Conservation (phyloP, 2,888 invertebrate species). For the Pachydiplax longipennis region DNA sequence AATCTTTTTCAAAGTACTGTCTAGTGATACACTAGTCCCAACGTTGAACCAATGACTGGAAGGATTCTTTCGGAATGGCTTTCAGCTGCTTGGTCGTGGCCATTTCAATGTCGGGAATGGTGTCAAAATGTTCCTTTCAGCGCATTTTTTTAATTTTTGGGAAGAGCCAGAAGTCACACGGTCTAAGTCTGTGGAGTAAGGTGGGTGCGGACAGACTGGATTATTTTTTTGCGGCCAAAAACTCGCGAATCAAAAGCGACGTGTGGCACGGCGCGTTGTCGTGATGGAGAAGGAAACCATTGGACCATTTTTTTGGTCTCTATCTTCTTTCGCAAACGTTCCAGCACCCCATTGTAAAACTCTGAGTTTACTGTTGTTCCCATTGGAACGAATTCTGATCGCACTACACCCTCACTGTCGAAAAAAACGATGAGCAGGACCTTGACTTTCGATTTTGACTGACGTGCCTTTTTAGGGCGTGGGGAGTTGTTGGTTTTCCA, state of each 20-base stretch:
- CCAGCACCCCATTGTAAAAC: constrained; percentile 43
- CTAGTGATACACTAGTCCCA: background rate
- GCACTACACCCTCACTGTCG: constrained; percentile 49
- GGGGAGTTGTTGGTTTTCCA: constrained; percentile 48
- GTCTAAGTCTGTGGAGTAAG: background rate
- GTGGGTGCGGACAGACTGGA: background rate
- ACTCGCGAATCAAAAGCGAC: too few species aligned
- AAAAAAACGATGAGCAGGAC: constrained; percentile 46
- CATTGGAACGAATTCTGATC: constrained; percentile 49
- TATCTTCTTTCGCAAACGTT: constrained; percentile 19
- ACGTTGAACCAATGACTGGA: constrained; percentile 42
- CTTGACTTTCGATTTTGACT: constrained; percentile 46
- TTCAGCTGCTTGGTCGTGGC: constrained; percentile 48
- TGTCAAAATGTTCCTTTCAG: constrained; percentile 48
- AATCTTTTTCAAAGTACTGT: background rate
- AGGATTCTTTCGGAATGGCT: constrained; percentile 49
- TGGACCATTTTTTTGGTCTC: too few species aligned
- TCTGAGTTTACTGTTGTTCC: constrained; percentile 49
- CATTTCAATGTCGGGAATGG: constrained; percentile 49
- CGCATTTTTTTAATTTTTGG: background rate
- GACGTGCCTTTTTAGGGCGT: constrained; percentile 47
- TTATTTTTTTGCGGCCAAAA: background rate
- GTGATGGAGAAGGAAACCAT: too few species aligned
- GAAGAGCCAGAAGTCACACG: too few species aligned
- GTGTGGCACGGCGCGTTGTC: too few species aligned